These are phyloP conservation scores for Drosophila infuscata DNA, from an alignment of 2,888 invertebrate species.

Conservation along the genomic window DNA sequence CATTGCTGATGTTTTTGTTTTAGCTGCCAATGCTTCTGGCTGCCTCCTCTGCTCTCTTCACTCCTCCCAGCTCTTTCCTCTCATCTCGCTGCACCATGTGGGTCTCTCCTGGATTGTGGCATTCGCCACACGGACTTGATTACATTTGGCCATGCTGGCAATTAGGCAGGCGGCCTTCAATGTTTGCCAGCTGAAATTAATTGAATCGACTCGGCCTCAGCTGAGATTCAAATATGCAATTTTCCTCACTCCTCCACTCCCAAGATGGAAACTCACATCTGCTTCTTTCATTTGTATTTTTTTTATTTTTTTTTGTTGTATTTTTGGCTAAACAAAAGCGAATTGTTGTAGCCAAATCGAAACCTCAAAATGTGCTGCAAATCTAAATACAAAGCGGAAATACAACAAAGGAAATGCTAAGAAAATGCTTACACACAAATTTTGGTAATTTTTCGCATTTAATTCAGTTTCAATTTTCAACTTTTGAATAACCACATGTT, in stretches of 20 bases:
- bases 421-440: background rate
- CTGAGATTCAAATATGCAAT: slow-evolving; percentile 64
- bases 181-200: slow-evolving; percentile 75
- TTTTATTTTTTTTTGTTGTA: background rate
- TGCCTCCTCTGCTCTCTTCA: background rate
- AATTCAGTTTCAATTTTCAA: background rate
- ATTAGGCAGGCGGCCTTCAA: slow-evolving; percentile 67
- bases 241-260: slow-evolving; percentile 22
- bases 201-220: slow-evolving; percentile 75
- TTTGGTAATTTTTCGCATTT: background rate
- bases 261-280: slow-evolving; percentile 4
- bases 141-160: slow-evolving; percentile 67
- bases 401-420: slow-evolving; percentile 2
- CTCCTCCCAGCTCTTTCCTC: background rate
- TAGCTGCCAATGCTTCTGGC: slow-evolving; percentile 24
- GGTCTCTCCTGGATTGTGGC: background rate
- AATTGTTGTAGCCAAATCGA: background rate
- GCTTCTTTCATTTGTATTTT: slow-evolving; percentile 5
- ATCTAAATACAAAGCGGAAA: background rate
- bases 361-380: background rate
- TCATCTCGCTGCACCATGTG: background rate
- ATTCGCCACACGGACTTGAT: slow-evolving; percentile 52
- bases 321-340: background rate
- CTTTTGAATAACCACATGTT: background rate
- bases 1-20: slow-evolving; percentile 55